These are phyloP conservation scores for Apamea crenata DNA, from an alignment of 2,888 invertebrate species.

Conservation along the genomic window DNA sequence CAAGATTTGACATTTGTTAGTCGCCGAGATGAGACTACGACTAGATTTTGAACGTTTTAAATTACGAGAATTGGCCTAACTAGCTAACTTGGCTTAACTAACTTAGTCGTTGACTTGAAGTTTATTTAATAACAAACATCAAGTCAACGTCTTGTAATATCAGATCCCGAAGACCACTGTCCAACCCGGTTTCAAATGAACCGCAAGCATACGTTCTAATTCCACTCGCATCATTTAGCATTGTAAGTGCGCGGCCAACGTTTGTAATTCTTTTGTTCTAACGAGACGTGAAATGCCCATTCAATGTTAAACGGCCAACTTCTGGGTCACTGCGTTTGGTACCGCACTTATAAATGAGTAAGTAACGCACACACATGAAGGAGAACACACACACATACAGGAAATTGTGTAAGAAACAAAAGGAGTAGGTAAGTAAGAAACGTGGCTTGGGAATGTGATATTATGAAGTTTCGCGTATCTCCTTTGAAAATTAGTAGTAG, in stretches of 20 bases:
- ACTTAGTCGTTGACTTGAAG: too few species aligned
- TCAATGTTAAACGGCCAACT: constrained; percentile 81
- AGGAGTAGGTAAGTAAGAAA: neutral
- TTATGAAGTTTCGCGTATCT: neutral
- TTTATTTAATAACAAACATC: neutral
- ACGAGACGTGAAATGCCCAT: constrained; percentile 80
- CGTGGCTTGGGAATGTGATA: constrained; percentile 7
- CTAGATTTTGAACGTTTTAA: too few species aligned
- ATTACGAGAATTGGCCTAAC: too few species aligned
- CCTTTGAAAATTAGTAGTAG: neutral
- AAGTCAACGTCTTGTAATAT: neutral
- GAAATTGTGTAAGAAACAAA: constrained; percentile 22
- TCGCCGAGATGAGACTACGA: too few species aligned
- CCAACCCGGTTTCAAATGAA: constrained; percentile 40
- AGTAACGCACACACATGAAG: constrained; percentile 36
- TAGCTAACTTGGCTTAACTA: too few species aligned
- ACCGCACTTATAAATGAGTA: constrained; percentile 55
- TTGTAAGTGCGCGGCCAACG: constrained; percentile 66
- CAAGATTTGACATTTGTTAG: too few species aligned
- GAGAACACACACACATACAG: neutral
- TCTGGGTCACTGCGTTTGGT: constrained; percentile 76
- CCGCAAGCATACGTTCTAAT: constrained; percentile 52
- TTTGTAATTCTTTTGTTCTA: constrained; percentile 79
- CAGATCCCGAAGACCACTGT: neutral
- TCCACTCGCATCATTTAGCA: constrained; percentile 66